Evolutionary conservation across 2,888 invertebrate species (phyloP), one percentile per base, ranked within the genome.

Genomic region (Frankliniella intonsa): DNA sequence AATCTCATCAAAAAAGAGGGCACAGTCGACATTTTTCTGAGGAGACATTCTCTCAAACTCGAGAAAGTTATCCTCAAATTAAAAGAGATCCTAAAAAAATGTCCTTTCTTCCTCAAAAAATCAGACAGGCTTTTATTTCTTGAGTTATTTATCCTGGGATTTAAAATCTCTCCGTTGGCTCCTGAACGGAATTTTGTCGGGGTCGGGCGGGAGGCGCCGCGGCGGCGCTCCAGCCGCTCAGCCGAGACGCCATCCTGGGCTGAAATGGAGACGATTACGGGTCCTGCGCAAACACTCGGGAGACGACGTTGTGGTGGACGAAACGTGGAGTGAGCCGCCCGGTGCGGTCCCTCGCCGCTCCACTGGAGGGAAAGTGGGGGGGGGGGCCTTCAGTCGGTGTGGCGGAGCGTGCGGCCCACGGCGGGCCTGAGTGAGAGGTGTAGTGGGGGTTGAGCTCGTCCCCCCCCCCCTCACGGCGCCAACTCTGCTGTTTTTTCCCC

Each of bases 241-340:
- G 69, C 22, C 69, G 69, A 25, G 69, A 25, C 69, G 69, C 22
- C 69, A 76, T 76, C 69, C 12, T 3, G 10, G 69, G 25, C n/a
- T 25, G 69, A 76, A 76, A 76, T 76, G 69, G 69, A 76, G 69
- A 76, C 69, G 69, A 76, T 76, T 76, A 76, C 69, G 12, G 69
- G 22, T 25, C 22, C 25, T 12, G 69, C 8, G 69, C 69, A 76
- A 76, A 76, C 69, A 76, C 69, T 76, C 14, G 55, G 55, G 55
- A 19, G 14, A 12, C 5, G 55, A 55, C 14, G 55, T 55, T 55
- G 55, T 19, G 55, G 55, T 55, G 14, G 55, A 55, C 55, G 55
- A 19, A 19, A 19, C 55, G 55, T 38, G 38, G 38, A 38, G n/a
- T n/a, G n/a, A 38, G 3, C 38, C 38, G 2, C 38, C 38, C 38